Conservation (phyloP, 2,113 vertebrate species). For the Struthio camelus region DNA sequence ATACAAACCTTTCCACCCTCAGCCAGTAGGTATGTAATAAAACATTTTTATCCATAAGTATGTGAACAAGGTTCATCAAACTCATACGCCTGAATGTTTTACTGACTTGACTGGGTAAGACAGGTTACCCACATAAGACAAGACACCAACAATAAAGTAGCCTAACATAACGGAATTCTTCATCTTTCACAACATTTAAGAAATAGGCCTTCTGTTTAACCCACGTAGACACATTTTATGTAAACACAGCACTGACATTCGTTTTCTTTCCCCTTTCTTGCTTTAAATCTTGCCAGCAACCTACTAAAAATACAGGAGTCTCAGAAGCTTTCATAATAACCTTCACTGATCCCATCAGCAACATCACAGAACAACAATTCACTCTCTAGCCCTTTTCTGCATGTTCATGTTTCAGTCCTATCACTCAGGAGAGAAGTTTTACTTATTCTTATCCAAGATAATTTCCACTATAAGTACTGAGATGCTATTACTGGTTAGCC, state of each 20-base stretch:
- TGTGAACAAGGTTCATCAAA: not conserved
- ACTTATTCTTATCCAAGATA: not conserved
- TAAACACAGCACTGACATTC: not conserved
- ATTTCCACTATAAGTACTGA: not conserved
- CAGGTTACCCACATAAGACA: not conserved
- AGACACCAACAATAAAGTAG: not conserved
- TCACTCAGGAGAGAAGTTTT: not conserved
- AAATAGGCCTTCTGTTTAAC: not conserved
- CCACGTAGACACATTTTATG: not conserved
- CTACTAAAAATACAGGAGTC: not conserved
- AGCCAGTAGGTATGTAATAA: not conserved
- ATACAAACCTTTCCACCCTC: not conserved
- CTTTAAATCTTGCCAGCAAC: not conserved
- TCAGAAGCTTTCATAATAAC: not conserved
- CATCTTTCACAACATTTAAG: not conserved
- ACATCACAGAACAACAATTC: rapidly evolving
- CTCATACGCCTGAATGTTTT: not conserved
- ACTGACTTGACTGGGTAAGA: not conserved
- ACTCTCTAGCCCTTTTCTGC: not conserved
- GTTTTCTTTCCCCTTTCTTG: not conserved
- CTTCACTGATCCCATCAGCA: not conserved
- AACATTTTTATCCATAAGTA: not conserved
- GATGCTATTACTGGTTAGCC: not conserved
- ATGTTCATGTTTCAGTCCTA: not conserved
- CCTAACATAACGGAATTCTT: not conserved